phyloP scores from a whole-genome alignment of 2,797 vertebrate genomes.

The Vespertilio murinus region DNA sequence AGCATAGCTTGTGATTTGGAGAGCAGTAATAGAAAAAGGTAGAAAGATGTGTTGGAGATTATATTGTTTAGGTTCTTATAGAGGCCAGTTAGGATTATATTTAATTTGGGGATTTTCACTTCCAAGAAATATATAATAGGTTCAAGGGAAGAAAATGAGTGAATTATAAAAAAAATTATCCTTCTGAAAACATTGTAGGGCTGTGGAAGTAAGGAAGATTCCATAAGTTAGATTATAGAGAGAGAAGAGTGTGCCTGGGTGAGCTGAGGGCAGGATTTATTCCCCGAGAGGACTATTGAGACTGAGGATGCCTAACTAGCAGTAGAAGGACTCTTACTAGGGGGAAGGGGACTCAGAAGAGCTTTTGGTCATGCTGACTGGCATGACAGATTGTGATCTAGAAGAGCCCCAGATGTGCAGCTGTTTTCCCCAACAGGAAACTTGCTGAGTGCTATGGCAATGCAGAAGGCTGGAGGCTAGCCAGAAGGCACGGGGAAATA shows the following conservation, averaged over 20 bases:
- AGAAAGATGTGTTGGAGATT: not conserved
- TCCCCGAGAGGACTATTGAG: not conserved
- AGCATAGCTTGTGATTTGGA: not conserved
- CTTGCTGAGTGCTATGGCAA: not conserved
- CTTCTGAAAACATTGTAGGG: not conserved
- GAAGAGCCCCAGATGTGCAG: not conserved
- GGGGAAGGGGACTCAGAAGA: not conserved
- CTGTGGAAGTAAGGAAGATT: not conserved
- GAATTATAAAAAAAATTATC: not conserved
- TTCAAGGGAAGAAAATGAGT: not conserved
- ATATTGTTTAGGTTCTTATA: not conserved
- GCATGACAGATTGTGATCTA: not conserved
- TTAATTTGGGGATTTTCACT: constrained; percentile 8
- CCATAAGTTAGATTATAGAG: not conserved
- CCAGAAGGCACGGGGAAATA: not conserved
- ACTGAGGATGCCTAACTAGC: not conserved
- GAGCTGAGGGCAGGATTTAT: not conserved
- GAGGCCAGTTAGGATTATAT: not conserved
- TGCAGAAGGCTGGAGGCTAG: not conserved
- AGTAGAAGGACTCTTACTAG: not conserved
- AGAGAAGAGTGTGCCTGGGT: not conserved
- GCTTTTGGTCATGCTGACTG: not conserved
- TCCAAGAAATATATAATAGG: not conserved
- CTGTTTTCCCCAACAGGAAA: not conserved
- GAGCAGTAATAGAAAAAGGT: not conserved